Conservation (phyloP, 1,140 invertebrate species). For the Zaprionus africanus region DNA sequence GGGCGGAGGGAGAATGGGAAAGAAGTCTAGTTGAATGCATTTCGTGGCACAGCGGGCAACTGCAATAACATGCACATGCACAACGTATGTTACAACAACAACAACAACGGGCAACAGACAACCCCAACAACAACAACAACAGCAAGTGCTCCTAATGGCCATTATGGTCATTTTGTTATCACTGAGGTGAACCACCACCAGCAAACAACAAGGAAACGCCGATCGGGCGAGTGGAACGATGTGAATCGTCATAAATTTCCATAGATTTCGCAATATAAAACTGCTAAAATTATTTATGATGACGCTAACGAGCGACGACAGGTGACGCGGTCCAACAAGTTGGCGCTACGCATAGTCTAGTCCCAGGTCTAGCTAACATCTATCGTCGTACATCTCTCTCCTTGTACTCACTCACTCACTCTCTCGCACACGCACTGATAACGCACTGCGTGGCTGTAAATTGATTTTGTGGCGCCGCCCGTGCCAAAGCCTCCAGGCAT, state of each 20-base stretch:
- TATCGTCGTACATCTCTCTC: slow-evolving; percentile 1
- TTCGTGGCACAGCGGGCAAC: slow-evolving; percentile 77
- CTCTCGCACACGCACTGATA: slow-evolving; percentile 51
- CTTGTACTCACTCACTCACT: background rate
- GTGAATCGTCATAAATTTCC: slow-evolving; percentile 72
- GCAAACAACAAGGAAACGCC: slow-evolving; percentile 63
- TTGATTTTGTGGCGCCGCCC: slow-evolving; percentile 80
- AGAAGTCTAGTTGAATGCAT: slow-evolving; percentile 56
- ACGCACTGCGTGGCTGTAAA: slow-evolving; percentile 73
- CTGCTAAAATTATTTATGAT: slow-evolving; percentile 79
- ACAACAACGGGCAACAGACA: slow-evolving; percentile 30
- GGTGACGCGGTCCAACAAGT: slow-evolving; percentile 60
- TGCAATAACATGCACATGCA: slow-evolving; percentile 57
- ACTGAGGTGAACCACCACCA: slow-evolving; percentile 21
- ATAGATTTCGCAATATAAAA: slow-evolving; percentile 71
- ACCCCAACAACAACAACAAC: slow-evolving; percentile 24
- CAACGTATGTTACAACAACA: slow-evolving; percentile 43
- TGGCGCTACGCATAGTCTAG: slow-evolving; percentile 19
- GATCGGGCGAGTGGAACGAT: slow-evolving; percentile 6
- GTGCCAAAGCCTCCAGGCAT: slow-evolving; percentile 57
- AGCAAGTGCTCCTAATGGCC: slow-evolving; percentile 66
- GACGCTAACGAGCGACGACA: slow-evolving; percentile 81
- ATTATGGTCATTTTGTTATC: slow-evolving; percentile 80
- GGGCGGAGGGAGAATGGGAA: slow-evolving; percentile 36
- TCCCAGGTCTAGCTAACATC: background rate